Base-by-base conservation (phyloP, 2,113 vertebrate species). In the Aspiorhynchus laticeps region DNA sequence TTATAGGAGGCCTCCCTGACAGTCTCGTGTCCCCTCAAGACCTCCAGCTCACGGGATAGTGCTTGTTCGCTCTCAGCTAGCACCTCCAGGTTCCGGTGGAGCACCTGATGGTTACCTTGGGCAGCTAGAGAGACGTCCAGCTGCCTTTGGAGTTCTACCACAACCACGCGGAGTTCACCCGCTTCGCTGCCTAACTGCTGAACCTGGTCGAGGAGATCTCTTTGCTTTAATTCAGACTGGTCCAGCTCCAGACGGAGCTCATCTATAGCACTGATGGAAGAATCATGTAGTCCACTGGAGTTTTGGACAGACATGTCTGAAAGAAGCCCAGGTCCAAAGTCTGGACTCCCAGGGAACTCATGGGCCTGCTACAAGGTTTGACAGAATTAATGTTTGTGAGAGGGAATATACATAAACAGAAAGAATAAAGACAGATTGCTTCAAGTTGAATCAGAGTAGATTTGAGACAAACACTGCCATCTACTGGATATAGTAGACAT, bases 191-290 rank as follows among this genome's bases (percentile, higher is more conserved):
- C 96, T 71, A 98, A 92, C 90, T 96, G 95, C 28, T 94, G 95
- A 76, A 97, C 86, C 36, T 91, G 95, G 80, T 94, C 87, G 1
- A 94, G 81, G n/a, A 96, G 95, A 56, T 96, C 94, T 84, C 93
- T 94, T 90, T 97, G 96, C 87, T 94, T 96, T 41, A 98, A 89
- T 88, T 99, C 97, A 33, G 96, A 95, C 89, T 96, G 97, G 90
- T 99, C 98, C 87, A 99, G 95, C 88, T 98, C 97, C 43, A 97
- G 91, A 9, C 96, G 97, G 92, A 98, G 96, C 83, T 97, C 96
- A 9, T 98, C 98, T 0, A 96, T 94, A n/a, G 95, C 90, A 74
- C 95, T 93, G 78, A 93, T 89, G 0, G 78, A 43, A 24, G 85
- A 87, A 15, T 88, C 67, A 28, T 94, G 92, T 83, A 94, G 92